These are phyloP conservation scores for Stigmatopora argus DNA, from an alignment of 2,113 vertebrate genomes.

Conservation along the genomic window DNA sequence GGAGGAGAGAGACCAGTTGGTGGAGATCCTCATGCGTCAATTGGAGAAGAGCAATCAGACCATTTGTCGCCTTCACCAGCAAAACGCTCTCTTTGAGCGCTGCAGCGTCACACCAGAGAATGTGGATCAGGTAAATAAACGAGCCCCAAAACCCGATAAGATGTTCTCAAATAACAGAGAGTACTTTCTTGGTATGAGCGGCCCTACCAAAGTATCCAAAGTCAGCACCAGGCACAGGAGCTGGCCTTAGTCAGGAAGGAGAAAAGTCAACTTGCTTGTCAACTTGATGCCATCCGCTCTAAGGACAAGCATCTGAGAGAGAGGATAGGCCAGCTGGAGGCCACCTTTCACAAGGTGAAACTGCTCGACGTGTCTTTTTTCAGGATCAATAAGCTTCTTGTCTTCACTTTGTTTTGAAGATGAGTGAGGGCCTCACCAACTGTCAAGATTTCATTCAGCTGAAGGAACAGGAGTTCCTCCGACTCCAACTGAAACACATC, in stretches of 20 bases:
- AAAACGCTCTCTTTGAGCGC: conserved; percentile 39
- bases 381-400: neutral
- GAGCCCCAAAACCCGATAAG: neutral
- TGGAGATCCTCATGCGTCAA: conserved; percentile 63
- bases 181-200: conserved; percentile 71
- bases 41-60: conserved; percentile 60
- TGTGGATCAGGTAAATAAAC: conserved; percentile 66
- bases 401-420: conserved; percentile 55
- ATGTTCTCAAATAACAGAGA: neutral
- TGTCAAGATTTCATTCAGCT: conserved; percentile 80
- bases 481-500: conserved; percentile 76
- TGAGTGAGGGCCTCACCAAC: conserved; percentile 77
- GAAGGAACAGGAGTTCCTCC: conserved; percentile 76
- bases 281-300: conserved; percentile 68
- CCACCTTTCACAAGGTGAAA: conserved; percentile 77
- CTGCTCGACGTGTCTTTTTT: too few relatives aligned
- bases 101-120: conserved; percentile 37
- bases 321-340: conserved; percentile 72
- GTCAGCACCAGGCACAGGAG: conserved; percentile 64
- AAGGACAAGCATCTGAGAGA: conserved; percentile 70
- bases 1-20: conserved; percentile 61
- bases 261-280: conserved; percentile 69
- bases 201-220: conserved; percentile 66
- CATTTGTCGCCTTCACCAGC: conserved; percentile 61
- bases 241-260: conserved; percentile 62